phyloP scores from a whole-genome alignment of 1,140 invertebrate genomes.

The Trachelipus rathkii region DNA sequence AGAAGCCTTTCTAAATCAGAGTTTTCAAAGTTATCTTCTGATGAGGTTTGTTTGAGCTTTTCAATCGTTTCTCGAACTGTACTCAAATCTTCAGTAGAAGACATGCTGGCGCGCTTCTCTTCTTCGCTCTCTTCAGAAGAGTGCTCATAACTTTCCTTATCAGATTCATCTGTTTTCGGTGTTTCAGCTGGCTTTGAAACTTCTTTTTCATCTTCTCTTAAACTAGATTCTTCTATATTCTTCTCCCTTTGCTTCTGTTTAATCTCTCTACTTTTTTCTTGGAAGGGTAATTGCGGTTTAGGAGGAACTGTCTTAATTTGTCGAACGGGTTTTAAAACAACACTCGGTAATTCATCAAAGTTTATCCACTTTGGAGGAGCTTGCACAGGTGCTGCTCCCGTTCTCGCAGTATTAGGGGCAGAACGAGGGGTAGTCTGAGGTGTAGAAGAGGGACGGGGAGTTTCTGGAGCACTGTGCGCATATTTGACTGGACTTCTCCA shows the following conservation, averaged over 20 bases:
- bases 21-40: constrained; percentile 24
- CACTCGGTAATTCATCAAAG: constrained; percentile 75
- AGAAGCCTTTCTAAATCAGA: constrained; percentile 34
- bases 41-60: constrained; percentile 20
- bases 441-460: constrained; percentile 49
- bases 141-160: not conserved
- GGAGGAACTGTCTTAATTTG: constrained; percentile 43
- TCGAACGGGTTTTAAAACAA: constrained; percentile 41
- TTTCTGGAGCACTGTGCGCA: not conserved
- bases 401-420: not conserved
- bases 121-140: constrained; percentile 2
- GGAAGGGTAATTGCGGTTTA: constrained; percentile 6
- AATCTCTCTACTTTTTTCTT: too few species aligned
- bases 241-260: too few species aligned
- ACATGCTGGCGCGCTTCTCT: constrained; percentile 1
- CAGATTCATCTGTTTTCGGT: not conserved
- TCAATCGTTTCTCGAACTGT: constrained; percentile 30
- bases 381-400: constrained; percentile 19
- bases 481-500: not conserved
- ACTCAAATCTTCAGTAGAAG: constrained; percentile 26
- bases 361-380: constrained; percentile 66
- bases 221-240: not conserved
- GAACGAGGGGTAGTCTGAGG: constrained; percentile 35
- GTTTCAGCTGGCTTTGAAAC: not conserved
- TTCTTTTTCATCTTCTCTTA: not conserved